phyloP scores from a whole-genome alignment of 2,113 vertebrate genomes.

The Ellobius talpinus region DNA sequence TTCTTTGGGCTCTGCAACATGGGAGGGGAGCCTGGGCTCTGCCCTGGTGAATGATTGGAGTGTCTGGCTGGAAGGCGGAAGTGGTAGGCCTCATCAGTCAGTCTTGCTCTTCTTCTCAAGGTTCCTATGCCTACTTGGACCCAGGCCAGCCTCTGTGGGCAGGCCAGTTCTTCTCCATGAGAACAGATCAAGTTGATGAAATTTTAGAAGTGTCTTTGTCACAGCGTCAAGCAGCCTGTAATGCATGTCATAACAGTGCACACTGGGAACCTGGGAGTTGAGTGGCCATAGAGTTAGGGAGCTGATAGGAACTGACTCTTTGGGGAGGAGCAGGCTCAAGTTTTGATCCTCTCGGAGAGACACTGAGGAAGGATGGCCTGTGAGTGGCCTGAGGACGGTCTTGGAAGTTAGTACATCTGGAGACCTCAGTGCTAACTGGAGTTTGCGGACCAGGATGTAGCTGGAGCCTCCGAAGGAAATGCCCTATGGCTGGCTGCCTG shows the following conservation, averaged over 20 bases:
- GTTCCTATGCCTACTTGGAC: neutral
- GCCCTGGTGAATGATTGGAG: slow-evolving; percentile 4
- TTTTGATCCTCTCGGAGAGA: neutral
- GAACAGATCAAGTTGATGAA: neutral
- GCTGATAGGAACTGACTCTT: neutral
- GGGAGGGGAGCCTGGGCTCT: slow-evolving; percentile 10
- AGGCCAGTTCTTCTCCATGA: neutral
- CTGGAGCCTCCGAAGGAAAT: neutral
- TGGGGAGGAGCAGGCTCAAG: neutral
- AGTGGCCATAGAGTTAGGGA: neutral
- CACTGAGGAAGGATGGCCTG: neutral
- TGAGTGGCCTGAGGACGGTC: neutral
- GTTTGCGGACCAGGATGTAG: neutral
- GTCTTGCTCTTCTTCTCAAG: rapidly evolving
- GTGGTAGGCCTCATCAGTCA: rapidly evolving
- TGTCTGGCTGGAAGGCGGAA: rapidly evolving
- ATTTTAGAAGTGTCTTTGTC: neutral
- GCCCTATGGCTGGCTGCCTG: neutral
- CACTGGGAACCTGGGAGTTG: neutral
- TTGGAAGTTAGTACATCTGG: rapidly evolving
- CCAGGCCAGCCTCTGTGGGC: neutral
- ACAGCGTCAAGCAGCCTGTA: neutral
- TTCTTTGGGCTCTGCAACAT: neutral
- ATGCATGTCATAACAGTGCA: neutral
- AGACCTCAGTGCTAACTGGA: neutral